These are phyloP conservation scores for Galaxias olidus DNA, from an alignment of 2,797 vertebrate species.

Conservation along the genomic window DNA sequence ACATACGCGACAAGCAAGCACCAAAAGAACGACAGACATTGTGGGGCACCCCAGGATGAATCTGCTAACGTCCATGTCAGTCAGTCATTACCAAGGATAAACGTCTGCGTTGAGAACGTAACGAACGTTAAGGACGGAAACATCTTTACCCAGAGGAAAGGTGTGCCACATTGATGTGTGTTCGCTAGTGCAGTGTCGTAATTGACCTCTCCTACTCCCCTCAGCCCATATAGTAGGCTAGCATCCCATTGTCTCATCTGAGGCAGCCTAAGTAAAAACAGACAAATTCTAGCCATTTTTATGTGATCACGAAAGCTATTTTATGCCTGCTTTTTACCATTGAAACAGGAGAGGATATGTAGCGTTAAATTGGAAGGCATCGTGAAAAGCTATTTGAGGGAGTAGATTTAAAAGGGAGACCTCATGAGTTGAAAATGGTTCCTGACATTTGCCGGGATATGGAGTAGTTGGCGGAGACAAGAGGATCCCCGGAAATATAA, in stretches of 20 bases:
- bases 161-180: no score
- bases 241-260: no score
- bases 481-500: constrained; percentile 14
- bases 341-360: constrained; percentile 58
- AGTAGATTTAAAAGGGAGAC: constrained; percentile 52
- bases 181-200: no score
- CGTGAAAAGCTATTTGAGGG: constrained; percentile 63
- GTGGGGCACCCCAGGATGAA: no score
- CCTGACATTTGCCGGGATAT: constrained; percentile 42
- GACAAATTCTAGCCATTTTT: constrained; percentile 47
- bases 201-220: no score
- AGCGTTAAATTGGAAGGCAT: constrained; percentile 69
- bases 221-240: background rate
- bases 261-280: constrained; percentile 45
- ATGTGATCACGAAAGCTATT: constrained; percentile 52
- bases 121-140: no score
- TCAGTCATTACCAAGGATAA: no score
- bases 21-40: no score
- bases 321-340: constrained; percentile 56
- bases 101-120: no score
- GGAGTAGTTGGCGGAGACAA: background rate
- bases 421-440: constrained; percentile 50
- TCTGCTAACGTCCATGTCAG: no score
- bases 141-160: no score
- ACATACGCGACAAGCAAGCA: no score